A percentile compares a stretch with the other conserved stretches of the same genome.
Conservation (phyloP, 2,113 vertebrate genomes). For the Chamaea fasciata region DNA sequence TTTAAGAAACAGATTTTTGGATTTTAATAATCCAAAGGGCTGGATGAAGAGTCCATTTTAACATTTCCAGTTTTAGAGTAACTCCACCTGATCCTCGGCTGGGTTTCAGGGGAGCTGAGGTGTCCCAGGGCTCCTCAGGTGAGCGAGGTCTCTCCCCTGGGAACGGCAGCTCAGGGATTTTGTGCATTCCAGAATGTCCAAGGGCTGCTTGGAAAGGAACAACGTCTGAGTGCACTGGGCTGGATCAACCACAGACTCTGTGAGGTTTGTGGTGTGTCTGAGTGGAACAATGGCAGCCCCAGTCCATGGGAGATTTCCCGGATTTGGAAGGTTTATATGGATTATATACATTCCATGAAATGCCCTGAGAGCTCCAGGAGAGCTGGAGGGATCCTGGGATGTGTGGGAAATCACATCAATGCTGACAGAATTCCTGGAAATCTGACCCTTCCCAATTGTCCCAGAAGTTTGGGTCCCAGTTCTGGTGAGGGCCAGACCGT, state of each 20-base stretch:
- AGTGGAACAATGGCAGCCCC: slow-evolving; percentile 31
- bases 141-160: neutral
- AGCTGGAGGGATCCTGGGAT: neutral
- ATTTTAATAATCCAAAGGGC: neutral
- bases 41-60: neutral
- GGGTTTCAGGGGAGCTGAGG: neutral
- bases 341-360: neutral
- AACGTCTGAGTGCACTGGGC: slow-evolving; percentile 25
- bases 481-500: neutral
- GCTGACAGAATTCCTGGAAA: neutral
- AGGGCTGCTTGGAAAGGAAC: neutral
- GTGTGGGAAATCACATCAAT: neutral
- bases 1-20: neutral
- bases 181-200: neutral
- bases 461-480: neutral
- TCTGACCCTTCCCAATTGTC: rapidly evolving
- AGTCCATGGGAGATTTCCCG: neutral
- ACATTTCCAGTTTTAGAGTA: neutral
- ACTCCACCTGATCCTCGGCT: neutral
- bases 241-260: slow-evolving; percentile 39
- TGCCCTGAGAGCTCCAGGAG: neutral
- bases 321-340: neutral
- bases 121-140: neutral
- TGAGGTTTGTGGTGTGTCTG: slow-evolving; percentile 57
- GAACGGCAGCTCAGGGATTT: neutral